Percentiles rank a stretch among this genome's conserved stretches.
Conservation (phyloP, 1,140 invertebrate genomes). For the Stegodyphus dumicola region DNA sequence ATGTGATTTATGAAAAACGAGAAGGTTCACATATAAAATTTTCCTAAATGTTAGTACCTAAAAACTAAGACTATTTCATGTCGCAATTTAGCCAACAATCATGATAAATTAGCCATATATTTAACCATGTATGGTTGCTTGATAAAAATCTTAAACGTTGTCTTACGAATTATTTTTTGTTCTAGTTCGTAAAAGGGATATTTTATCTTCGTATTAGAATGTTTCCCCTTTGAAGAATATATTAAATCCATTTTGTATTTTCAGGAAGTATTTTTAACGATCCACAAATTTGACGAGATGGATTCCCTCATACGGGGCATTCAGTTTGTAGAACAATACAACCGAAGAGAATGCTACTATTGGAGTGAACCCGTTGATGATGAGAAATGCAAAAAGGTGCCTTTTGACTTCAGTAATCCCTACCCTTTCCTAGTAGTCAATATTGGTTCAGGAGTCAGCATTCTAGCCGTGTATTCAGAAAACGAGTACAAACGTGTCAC, state of each 20-base stretch:
- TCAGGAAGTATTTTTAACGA: conserved; percentile 73
- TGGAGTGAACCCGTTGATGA: conserved; percentile 83
- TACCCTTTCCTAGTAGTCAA: conserved; percentile 98
- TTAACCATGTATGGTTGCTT: no score
- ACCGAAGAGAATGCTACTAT: conserved; percentile 94
- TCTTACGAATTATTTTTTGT: no score
- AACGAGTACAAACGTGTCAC: conserved; percentile 92
- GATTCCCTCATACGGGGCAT: conserved; percentile 95
- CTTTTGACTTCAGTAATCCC: conserved; percentile 89
- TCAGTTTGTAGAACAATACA: conserved; percentile 91
- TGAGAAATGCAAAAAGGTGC: conserved; percentile 76
- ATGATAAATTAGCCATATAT: no score
- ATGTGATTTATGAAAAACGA: no score
- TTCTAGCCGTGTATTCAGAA: conserved; percentile 91
- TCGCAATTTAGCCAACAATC: no score
- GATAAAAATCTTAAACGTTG: no score
- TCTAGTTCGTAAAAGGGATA: no score
- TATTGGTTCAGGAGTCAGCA: conserved; percentile 97
- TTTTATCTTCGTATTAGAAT: no score
- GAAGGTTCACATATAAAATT: no score
- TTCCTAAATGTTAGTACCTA: no score
- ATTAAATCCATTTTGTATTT: neutral
- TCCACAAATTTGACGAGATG: conserved; percentile 96
- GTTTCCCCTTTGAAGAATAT: neutral
- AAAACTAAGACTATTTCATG: no score